phyloP scores from a whole-genome alignment of 2,113 vertebrate species.

The Aleadryas rufinucha region DNA sequence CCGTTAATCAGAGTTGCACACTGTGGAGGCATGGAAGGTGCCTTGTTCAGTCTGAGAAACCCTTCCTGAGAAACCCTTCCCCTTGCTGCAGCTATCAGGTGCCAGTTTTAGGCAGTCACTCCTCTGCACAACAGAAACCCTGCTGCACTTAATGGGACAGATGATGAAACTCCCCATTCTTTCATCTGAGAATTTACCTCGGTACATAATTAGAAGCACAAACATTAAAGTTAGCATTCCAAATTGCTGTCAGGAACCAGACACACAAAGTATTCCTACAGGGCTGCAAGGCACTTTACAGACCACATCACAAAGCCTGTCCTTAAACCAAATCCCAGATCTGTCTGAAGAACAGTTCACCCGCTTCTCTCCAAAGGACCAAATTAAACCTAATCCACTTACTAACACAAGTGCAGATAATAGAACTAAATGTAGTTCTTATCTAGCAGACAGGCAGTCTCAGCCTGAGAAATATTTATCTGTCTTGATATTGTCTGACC shows the following conservation, averaged over 20 bases:
- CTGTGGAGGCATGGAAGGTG: background rate
- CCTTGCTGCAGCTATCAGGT: background rate
- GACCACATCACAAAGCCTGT: background rate
- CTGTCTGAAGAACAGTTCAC: background rate
- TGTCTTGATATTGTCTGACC: background rate
- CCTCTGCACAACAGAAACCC: background rate
- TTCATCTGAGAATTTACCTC: background rate
- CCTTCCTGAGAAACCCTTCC: background rate
- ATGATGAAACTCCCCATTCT: background rate
- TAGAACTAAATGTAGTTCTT: background rate
- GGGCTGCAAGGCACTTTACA: background rate
- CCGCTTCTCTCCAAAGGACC: background rate
- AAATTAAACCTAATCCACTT: constrained; percentile 2
- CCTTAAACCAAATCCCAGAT: constrained; percentile 1
- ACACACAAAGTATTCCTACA: background rate
- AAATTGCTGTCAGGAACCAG: constrained; percentile 5
- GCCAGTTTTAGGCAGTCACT: background rate
- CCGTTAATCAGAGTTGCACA: background rate
- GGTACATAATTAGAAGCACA: background rate
- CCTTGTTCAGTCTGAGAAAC: background rate
- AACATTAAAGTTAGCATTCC: background rate
- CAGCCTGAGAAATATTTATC: background rate
- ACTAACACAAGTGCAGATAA: background rate
- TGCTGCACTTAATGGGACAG: background rate
- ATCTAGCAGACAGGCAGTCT: background rate